Evolutionary conservation across 2,888 invertebrate species (phyloP), one percentile per base, ranked within the genome.

Genomic region (Apomyelois bistriatella): DNA sequence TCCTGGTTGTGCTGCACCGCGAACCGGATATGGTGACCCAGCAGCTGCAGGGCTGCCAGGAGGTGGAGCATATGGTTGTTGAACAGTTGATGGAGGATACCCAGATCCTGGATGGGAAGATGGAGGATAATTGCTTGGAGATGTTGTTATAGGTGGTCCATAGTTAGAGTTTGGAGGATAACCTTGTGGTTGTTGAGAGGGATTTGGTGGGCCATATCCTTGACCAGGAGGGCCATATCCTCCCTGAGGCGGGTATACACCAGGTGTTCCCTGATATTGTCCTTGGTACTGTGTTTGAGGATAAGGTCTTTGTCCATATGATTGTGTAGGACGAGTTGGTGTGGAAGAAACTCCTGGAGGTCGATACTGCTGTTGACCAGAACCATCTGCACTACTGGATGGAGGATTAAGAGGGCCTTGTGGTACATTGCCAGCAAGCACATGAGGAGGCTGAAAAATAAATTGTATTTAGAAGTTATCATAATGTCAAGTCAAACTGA

Each of bases 141-240:
- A 80, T 52, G 93, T 92, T 38, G 92, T 90, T 13, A 92, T 93
- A 40, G 93, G 93, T 56, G 93, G 93, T 0, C 93, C 93, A 79
- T 93, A 93, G 62, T 83, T 91, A 28, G 91, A 90, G 72, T 92
- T 93, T 10, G 94, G 93, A 54, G 92, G 92, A 72, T 94, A 94
- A 0, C 92, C 93, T 64, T 94, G 94, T 30, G 93, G 93, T 77
- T 93, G 94, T 59, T 86, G 88, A 42, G 80, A 57, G 57, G 92
- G 91, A 60, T 93, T 94, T 28, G 94, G 93, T 13, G 92, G 92
- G 2, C 92, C 93, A 72, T 93, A 92, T 30, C 93, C 92, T 68
- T 94, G 93, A 53, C 90, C 91, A 49, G 93, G 93, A 52, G 94
- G 94, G 10, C 94, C 94, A 80, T 94, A 94, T 30, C 92, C 92